Percentiles rank a stretch among this genome's conserved stretches.
These are phyloP conservation scores for Diarsia dahlii DNA, from an alignment of 2,888 invertebrate genomes.

Conservation along the genomic window DNA sequence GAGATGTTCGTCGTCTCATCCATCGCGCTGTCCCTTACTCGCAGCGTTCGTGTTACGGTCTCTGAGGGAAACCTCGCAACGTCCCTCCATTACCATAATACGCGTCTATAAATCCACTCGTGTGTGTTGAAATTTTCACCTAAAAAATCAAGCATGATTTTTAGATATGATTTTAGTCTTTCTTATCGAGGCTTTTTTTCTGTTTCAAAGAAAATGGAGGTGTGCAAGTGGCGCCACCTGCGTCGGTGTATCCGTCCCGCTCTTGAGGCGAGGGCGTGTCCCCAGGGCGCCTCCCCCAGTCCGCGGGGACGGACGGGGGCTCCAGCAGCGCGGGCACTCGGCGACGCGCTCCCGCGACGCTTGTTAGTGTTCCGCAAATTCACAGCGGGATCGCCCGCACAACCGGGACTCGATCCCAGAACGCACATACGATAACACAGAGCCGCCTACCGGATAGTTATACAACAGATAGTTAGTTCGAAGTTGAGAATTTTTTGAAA, in stretches of 20 bases:
- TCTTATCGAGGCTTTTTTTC: constrained; percentile 44
- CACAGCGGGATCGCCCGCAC: constrained; percentile 91
- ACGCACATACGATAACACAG: constrained; percentile 88
- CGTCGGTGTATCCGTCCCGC: constrained; percentile 84
- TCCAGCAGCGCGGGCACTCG: constrained; percentile 89
- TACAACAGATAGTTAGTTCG: constrained; percentile 64
- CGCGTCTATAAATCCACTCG: constrained; percentile 72
- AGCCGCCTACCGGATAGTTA: constrained; percentile 84
- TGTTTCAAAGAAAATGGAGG: constrained; percentile 59
- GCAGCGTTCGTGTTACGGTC: constrained; percentile 78
- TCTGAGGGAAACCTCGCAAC: constrained; percentile 81
- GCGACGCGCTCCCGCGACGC: constrained; percentile 89
- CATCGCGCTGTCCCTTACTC: constrained; percentile 83
- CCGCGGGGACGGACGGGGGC: constrained; percentile 90
- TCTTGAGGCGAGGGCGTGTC: constrained; percentile 91
- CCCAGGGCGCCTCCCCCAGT: constrained; percentile 89
- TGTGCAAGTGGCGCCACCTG: constrained; percentile 86
- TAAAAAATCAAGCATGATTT: constrained; percentile 63
- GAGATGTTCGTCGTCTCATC: constrained; percentile 86
- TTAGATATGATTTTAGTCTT: constrained; percentile 35
- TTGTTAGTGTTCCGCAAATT: constrained; percentile 90
- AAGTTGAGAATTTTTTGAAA: constrained; percentile 51
- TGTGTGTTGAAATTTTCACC: constrained; percentile 43
- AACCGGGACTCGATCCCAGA: constrained; percentile 89
- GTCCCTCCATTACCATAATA: constrained; percentile 80